These are phyloP conservation scores for Melanogrammus aeglefinus DNA, from an alignment of 2,797 vertebrate genomes.

Conservation along the genomic window DNA sequence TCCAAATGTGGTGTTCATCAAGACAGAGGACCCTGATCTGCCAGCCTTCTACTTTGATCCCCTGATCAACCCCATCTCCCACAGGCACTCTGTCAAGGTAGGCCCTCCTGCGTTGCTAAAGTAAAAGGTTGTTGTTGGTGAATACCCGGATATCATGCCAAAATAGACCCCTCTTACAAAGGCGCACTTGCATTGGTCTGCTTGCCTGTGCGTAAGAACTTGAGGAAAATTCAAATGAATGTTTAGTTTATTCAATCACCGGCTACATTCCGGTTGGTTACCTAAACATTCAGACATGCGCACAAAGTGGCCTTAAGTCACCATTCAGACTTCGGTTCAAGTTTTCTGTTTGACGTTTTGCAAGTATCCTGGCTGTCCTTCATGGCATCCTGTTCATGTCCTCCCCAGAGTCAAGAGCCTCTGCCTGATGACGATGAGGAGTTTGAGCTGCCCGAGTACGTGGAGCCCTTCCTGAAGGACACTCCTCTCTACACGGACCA, in stretches of 20 bases:
- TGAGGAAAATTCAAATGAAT: conserved; percentile 57
- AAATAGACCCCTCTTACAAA: conserved; percentile 48
- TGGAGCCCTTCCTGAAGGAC: conserved; percentile 97
- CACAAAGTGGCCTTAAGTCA: neutral
- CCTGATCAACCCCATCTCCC: conserved; percentile 97
- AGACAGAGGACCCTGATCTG: conserved; percentile 98
- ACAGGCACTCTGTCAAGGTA: conserved; percentile 98
- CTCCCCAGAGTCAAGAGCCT: conserved; percentile 88
- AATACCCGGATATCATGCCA: neutral
- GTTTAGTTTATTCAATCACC: conserved; percentile 18
- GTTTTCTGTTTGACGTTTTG: neutral
- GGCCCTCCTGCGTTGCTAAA: conserved; percentile 6
- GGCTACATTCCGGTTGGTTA: conserved; percentile 39
- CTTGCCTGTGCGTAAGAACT: conserved; percentile 66
- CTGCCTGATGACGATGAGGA: conserved; percentile 97
- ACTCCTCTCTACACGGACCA: conserved; percentile 96
- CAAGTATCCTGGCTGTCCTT: neutral
- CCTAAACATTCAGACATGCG: conserved; percentile 44
- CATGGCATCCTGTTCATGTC: neutral
- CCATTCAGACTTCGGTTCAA: conserved; percentile 40
- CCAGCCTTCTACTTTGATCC: conserved; percentile 99
- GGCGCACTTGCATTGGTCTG: conserved; percentile 60
- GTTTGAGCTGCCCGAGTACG: conserved; percentile 95
- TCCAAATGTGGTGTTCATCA: conserved; percentile 98
- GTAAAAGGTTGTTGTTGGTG: neutral